Percentiles rank a stretch among this genome's conserved stretches.
phyloP scores from a whole-genome alignment of 2,888 invertebrate species.

The Dichetophora obliterata region DNA sequence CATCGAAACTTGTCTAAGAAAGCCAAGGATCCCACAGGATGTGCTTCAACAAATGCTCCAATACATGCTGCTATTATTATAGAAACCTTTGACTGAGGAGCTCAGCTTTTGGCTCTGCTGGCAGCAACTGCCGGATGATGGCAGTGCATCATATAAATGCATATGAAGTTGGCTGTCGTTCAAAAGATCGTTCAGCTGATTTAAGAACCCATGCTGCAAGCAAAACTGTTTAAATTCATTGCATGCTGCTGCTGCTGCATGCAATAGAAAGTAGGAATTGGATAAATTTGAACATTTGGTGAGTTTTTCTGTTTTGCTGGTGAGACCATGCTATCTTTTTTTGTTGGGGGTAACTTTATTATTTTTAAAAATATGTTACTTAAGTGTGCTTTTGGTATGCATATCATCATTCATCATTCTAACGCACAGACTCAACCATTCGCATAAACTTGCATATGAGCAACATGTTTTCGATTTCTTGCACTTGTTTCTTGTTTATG shows the following conservation, averaged over 20 bases:
- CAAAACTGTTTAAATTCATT: too few relatives aligned
- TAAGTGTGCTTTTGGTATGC: neutral
- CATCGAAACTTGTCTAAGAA: neutral
- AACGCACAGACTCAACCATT: too few relatives aligned
- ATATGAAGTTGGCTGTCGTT: slow-evolving; percentile 31
- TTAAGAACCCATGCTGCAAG: neutral
- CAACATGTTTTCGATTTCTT: slow-evolving; percentile 1
- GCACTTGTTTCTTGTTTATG: neutral
- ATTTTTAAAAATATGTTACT: slow-evolving; percentile 14
- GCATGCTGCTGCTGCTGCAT: neutral
- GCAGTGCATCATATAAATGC: neutral
- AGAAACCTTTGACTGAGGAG: slow-evolving; percentile 18
- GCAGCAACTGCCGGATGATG: neutral
- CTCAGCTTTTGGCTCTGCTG: neutral
- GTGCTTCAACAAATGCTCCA: slow-evolving; percentile 21
- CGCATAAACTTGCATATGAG: neutral
- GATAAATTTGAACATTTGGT: neutral
- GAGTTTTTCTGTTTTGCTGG: neutral
- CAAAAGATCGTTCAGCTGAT: slow-evolving; percentile 11
- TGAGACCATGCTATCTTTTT: neutral
- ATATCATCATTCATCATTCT: neutral
- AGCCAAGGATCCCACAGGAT: neutral
- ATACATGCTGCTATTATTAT: slow-evolving; percentile 11
- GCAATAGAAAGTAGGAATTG: neutral
- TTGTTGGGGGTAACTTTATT: neutral